A percentile compares a stretch with the other conserved stretches of the same genome.
These are phyloP conservation scores for Nasonia giraulti DNA, from an alignment of 1,140 invertebrate species.

Conservation along the genomic window DNA sequence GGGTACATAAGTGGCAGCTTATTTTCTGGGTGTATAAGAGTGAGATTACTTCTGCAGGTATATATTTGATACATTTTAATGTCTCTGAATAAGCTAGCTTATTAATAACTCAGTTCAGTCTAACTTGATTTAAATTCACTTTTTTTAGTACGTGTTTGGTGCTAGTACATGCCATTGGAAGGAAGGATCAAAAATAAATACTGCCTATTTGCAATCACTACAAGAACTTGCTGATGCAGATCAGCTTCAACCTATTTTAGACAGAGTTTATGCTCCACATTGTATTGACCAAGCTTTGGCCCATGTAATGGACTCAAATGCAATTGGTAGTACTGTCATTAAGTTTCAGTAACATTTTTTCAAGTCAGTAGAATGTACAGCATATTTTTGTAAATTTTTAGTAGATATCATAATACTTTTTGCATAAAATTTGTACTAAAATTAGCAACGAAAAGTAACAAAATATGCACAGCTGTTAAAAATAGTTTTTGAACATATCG, in stretches of 20 bases:
- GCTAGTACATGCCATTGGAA: conserved; percentile 67
- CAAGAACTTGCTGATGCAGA: conserved; percentile 75
- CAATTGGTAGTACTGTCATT: conserved; percentile 85
- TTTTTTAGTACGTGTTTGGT: conserved; percentile 67
- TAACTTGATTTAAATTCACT: background rate
- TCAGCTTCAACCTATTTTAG: conserved; percentile 77
- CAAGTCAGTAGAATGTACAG: conserved; percentile 20
- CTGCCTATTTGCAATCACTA: conserved; percentile 73
- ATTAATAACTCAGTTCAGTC: conserved; percentile 42
- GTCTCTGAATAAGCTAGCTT: no score
- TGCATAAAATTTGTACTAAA: conserved; percentile 5
- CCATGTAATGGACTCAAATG: conserved; percentile 79
- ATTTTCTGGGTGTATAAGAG: conserved; percentile 72
- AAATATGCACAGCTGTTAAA: conserved; percentile 11
- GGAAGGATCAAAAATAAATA: conserved; percentile 73
- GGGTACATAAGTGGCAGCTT: conserved; percentile 74
- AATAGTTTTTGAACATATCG: background rate
- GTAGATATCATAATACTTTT: background rate
- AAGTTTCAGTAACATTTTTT: conserved; percentile 77
- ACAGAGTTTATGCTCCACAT: conserved; percentile 80
- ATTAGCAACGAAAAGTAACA: conserved; percentile 3
- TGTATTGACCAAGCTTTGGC: conserved; percentile 82
- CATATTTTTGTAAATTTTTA: conserved; percentile 7
- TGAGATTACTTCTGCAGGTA: conserved; percentile 72
- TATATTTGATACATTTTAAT: conserved; percentile 12